Evolutionary conservation across 2,797 vertebrate genomes (phyloP).

Genomic region (Perodicticus potto): DNA sequence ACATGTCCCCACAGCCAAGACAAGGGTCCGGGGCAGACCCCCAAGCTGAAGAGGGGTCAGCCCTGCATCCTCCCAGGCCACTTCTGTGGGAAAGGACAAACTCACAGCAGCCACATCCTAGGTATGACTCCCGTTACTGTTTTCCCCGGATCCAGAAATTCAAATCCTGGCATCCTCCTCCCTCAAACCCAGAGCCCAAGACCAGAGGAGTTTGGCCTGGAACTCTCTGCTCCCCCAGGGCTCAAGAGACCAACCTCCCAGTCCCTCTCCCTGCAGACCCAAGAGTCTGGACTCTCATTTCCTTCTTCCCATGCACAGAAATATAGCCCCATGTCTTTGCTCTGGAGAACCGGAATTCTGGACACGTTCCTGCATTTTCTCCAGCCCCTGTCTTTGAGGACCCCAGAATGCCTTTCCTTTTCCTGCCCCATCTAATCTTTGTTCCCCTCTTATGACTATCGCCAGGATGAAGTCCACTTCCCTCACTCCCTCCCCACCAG

Average conservation of each 20-base stretch:
- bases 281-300: background rate
- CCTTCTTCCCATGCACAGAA: background rate
- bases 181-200: background rate
- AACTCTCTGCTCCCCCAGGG: background rate
- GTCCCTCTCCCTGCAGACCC: background rate
- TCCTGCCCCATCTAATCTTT: background rate
- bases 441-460: background rate
- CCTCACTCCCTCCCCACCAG: constrained; percentile 14
- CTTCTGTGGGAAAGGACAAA: constrained; percentile 54
- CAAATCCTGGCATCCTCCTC: background rate
- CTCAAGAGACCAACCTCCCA: background rate
- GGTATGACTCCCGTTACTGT: constrained; percentile 59
- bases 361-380: background rate
- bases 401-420: background rate
- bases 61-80: background rate
- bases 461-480: constrained; percentile 70
- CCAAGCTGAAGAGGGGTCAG: constrained; percentile 23
- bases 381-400: background rate
- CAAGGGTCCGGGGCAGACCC: constrained; percentile 64
- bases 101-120: constrained; percentile 52
- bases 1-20: constrained; percentile 94
- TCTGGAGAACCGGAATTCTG: background rate
- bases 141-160: background rate
- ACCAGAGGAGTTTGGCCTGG: background rate
- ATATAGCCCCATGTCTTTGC: background rate